Evolutionary conservation across 2,113 vertebrate species (phyloP), one percentile per base, ranked within the genome.

Genomic region (Callopanchax toddi): DNA sequence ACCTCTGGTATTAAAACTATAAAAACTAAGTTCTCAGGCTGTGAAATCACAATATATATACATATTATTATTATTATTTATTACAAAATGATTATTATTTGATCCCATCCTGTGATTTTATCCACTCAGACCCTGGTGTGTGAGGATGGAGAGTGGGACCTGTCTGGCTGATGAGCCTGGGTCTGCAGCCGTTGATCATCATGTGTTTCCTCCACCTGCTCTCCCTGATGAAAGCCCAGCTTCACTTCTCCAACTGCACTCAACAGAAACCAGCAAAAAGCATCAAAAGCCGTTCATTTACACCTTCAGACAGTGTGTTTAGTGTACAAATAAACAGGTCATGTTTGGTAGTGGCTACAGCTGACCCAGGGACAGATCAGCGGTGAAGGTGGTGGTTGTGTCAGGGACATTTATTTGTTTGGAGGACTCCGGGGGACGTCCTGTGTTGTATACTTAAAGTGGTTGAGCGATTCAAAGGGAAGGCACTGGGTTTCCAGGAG

Each of bases 171-270:
- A 55, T 75, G 82, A 76, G 86, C 54, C 61, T 93, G 93, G 23
- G 82, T 87, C 72, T 76, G 89, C 67, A 93, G 89, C 92, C 94
- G 91, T 17, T 91, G 89, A 61, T 87, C 91, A 48, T 88, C 89
- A 22, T 88, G 88, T 23, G 90, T 77, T 71, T 81, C 88, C 60
- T 90, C 88, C 55, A 51, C 67, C 72, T 16, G 67, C 44, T 56
- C 69, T 1, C 32, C 29, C 50, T 44, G 60, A 61, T 50, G 60
- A 62, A 51, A 61, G 39, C 45, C 74, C 40, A 4, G 39, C 77
- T 85, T 60, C 0, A 87, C 87, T 57, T 85, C 85, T 26, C 71
- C 52, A 83, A 52, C 95, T 97, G 83, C 46, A 51, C 15, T 15
- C 53, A 21, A 82, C 54, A 82, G 78, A 75, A 77, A 91, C 89